Conservation (phyloP, 2,797 vertebrate species). For the Mus caroli region DNA sequence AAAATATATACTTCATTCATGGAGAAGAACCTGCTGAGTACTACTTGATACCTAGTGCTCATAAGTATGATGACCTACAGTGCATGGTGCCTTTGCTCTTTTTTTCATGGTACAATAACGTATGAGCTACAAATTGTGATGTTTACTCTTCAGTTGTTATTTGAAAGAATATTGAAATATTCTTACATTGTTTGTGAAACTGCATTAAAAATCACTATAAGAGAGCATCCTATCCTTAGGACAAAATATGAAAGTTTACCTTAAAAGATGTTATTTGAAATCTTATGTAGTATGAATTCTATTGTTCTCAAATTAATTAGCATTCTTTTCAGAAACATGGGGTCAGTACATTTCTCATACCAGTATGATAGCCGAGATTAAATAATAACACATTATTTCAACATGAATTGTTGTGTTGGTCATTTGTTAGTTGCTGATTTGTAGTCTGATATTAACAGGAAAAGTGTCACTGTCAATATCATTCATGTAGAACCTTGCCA, state of each 20-base stretch:
- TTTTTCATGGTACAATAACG: not conserved
- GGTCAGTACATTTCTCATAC: not conserved
- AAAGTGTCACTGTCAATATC: not conserved
- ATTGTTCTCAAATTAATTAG: not conserved
- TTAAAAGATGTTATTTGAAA: constrained; percentile 1
- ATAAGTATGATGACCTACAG: not conserved
- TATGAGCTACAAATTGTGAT: not conserved
- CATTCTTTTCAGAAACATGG: not conserved
- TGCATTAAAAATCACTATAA: not conserved
- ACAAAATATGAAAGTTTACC: not conserved
- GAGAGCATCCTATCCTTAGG: not conserved
- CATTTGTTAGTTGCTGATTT: not conserved
- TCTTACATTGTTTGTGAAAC: not conserved
- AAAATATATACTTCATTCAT: not conserved
- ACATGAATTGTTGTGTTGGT: not conserved
- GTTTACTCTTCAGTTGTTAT: not conserved
- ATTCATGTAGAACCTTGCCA: not conserved
- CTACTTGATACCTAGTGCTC: not conserved
- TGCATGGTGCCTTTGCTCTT: not conserved
- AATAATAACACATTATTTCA: not conserved
- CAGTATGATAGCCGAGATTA: not conserved
- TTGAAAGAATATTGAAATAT: not conserved
- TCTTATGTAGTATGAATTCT: not conserved
- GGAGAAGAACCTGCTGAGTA: not conserved
- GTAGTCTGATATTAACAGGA: not conserved